Evolutionary conservation across 2,113 vertebrate genomes (phyloP).

Genomic region (Mungos mungo): DNA sequence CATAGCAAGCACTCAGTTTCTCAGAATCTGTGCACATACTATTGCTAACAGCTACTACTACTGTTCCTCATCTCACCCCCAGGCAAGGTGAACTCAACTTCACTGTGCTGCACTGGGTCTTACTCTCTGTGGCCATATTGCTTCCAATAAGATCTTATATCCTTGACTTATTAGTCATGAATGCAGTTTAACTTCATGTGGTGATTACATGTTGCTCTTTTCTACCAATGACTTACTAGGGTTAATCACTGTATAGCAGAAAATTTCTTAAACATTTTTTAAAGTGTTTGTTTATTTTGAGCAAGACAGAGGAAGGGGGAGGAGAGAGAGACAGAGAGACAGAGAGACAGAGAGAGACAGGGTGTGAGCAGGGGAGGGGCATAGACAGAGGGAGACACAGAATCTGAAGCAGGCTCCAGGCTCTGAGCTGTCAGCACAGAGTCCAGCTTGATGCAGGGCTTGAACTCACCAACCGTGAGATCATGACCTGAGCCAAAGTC

Average conservation of each 20-base stretch:
- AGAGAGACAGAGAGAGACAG: no score
- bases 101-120: background rate
- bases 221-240: background rate
- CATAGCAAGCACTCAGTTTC: background rate
- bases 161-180: background rate
- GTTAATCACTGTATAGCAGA: background rate
- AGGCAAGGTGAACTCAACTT: background rate
- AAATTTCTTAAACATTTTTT: conserved; percentile 10
- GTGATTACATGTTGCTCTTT: background rate
- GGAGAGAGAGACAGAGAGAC: no score
- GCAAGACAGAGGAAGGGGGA: no score
- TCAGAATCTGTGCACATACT: background rate
- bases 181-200: background rate
- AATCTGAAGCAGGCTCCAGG: no score
- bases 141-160: background rate
- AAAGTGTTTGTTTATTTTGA: no score
- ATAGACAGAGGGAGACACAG: no score
- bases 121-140: background rate
- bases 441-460: no score
- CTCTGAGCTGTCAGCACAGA: no score
- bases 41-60: background rate
- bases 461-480: no score
- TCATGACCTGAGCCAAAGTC: no score
- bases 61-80: background rate
- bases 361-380: no score